These are phyloP conservation scores for Eustalomyia histrio DNA, from an alignment of 2,888 invertebrate genomes.

Conservation along the genomic window DNA sequence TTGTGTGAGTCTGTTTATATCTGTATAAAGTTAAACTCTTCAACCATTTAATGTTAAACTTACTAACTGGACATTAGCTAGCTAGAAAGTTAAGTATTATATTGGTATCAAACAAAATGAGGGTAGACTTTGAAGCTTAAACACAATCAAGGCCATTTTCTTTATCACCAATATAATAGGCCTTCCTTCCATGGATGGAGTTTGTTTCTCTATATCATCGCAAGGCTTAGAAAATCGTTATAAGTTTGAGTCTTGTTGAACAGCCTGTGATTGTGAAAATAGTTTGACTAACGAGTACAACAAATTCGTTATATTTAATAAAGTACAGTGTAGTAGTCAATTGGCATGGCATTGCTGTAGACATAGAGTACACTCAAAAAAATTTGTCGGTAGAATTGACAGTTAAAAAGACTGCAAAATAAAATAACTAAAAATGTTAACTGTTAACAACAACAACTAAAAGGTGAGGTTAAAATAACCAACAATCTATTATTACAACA, in stretches of 20 bases:
- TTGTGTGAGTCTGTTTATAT: constrained; percentile 19
- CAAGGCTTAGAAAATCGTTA: constrained; percentile 31
- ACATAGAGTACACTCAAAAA: no score
- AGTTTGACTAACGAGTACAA: constrained; percentile 24
- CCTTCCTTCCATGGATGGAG: neutral
- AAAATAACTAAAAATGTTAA: no score
- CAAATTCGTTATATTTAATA: constrained; percentile 21
- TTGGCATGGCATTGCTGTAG: no score
- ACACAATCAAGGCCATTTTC: constrained; percentile 59
- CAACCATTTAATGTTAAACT: constrained; percentile 33
- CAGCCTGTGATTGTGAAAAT: constrained; percentile 29
- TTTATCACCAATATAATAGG: neutral
- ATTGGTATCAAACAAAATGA: constrained; percentile 30
- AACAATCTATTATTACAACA: no score
- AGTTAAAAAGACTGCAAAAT: no score
- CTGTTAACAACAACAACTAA: no score
- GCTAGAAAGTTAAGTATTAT: constrained; percentile 2
- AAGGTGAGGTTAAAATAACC: no score
- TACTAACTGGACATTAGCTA: constrained; percentile 32
- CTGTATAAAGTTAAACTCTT: constrained; percentile 37
- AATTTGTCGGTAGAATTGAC: no score
- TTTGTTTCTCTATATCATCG: constrained; percentile 5
- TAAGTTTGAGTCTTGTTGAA: neutral
- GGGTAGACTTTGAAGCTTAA: constrained; percentile 33
- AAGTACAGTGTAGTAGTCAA: no score